Evolutionary conservation across 1,140 invertebrate genomes (phyloP).

Genomic region (Drosophila guanche): DNA sequence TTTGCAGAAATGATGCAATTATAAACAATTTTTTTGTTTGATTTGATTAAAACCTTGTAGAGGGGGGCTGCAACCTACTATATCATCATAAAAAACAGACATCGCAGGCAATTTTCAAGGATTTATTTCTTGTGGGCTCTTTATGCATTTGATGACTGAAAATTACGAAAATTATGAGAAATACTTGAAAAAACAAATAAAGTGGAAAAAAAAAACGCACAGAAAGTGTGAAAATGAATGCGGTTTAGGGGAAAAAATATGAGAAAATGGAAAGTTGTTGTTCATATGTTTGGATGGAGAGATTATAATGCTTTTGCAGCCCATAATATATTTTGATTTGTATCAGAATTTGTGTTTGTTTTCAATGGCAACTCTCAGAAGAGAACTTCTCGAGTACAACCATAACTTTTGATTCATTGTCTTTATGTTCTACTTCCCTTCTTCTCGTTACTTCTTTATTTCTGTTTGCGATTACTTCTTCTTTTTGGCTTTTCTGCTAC

Average conservation of each 20-base stretch:
- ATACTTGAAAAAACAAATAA: conserved; percentile 8
- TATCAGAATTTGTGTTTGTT: too few relatives aligned
- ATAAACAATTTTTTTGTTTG: conserved; percentile 73
- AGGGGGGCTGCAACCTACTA: conserved; percentile 8
- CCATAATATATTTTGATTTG: too few relatives aligned
- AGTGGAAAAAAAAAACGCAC: background rate
- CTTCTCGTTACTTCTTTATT: too few relatives aligned
- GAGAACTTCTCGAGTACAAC: too few relatives aligned
- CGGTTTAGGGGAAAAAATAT: background rate
- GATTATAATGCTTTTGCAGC: too few relatives aligned
- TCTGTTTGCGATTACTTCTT: conserved; percentile 16
- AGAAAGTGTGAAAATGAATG: conserved; percentile 8
- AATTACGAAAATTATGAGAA: conserved; percentile 24
- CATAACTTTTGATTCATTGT: too few relatives aligned
- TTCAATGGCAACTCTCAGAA: too few relatives aligned
- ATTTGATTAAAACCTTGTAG: conserved; percentile 52
- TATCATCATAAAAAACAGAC: conserved; percentile 71
- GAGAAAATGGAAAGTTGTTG: too few relatives aligned
- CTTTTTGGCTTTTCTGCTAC: too few relatives aligned
- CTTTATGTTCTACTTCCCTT: background rate
- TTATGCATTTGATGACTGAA: conserved; percentile 42
- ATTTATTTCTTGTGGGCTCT: conserved; percentile 8
- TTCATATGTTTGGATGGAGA: too few relatives aligned
- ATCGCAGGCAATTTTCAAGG: conserved; percentile 44
- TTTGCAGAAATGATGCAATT: conserved; percentile 61